These are phyloP conservation scores for Epizoanthus stellaris DNA, from an alignment of 92 coral and sea anemone genomes.

Conservation along the genomic window DNA sequence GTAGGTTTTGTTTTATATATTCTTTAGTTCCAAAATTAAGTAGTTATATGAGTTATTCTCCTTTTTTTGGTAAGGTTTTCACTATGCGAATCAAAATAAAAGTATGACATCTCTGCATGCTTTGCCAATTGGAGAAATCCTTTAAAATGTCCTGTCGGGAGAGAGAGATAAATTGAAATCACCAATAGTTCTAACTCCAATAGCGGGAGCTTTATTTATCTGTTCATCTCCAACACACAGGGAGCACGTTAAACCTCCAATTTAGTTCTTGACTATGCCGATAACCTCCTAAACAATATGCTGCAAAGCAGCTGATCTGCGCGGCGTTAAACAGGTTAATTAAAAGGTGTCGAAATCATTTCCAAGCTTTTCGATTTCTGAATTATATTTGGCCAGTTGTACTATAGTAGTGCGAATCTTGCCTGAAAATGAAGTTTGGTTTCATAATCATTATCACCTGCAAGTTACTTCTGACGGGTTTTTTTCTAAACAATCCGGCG, in stretches of 20 bases:
- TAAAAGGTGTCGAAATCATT: neutral
- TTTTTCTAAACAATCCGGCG: constrained; percentile 4
- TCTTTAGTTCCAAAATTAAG: neutral
- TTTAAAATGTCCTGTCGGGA: neutral
- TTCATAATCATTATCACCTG: neutral
- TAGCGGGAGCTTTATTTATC: neutral
- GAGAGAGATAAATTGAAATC: no score
- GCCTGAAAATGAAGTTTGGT: neutral
- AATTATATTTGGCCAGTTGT: neutral
- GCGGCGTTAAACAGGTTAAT: neutral
- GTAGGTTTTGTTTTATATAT: neutral
- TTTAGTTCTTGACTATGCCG: neutral
- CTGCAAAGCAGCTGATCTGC: constrained; percentile 8
- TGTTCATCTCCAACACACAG: neutral
- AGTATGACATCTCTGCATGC: neutral
- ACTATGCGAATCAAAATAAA: neutral
- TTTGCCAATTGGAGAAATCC: neutral
- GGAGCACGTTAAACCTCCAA: neutral
- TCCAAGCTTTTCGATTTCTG: neutral
- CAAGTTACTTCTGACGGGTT: neutral
- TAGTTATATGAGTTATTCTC: neutral
- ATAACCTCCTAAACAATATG: neutral
- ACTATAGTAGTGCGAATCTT: neutral
- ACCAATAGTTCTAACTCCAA: neutral
- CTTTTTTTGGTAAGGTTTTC: neutral